phyloP scores from a whole-genome alignment of 2,888 invertebrate genomes.

The Nymphalis urticae region DNA sequence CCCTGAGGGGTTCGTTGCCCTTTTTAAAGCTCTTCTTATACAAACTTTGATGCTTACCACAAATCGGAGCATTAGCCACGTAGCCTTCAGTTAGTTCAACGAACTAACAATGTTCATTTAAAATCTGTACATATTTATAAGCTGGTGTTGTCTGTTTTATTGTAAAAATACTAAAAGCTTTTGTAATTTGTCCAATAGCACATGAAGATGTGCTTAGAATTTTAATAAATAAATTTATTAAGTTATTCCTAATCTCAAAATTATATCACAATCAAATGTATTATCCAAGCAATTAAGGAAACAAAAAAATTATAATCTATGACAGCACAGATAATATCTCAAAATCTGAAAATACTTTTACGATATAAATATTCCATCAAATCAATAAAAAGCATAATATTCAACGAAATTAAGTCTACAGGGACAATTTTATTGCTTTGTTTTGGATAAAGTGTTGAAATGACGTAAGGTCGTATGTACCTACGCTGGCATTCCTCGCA shows the following conservation, averaged over 20 bases:
- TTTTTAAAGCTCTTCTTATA: conserved; percentile 14
- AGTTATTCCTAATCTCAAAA: too few relatives aligned
- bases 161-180: too few relatives aligned
- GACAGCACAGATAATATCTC: too few relatives aligned
- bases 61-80: conserved; percentile 10
- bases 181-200: too few relatives aligned
- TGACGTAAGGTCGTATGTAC: conserved; percentile 29
- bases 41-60: conserved; percentile 12
- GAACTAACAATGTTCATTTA: conserved; percentile 18
- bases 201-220: too few relatives aligned
- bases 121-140: not conserved
- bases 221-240: too few relatives aligned
- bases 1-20: conserved; percentile 16
- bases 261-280: too few relatives aligned
- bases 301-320: too few relatives aligned
- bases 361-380: not conserved
- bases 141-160: too few relatives aligned
- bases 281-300: too few relatives aligned
- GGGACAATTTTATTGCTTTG: conserved; percentile 4
- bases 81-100: conserved; percentile 9
- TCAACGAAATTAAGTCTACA: not conserved
- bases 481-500: conserved; percentile 28
- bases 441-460: conserved; percentile 4
- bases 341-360: not conserved
- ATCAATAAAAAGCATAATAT: not conserved